Evolutionary conservation across 2,113 vertebrate species (phyloP).

Genomic region (Dolichotis patagonum): DNA sequence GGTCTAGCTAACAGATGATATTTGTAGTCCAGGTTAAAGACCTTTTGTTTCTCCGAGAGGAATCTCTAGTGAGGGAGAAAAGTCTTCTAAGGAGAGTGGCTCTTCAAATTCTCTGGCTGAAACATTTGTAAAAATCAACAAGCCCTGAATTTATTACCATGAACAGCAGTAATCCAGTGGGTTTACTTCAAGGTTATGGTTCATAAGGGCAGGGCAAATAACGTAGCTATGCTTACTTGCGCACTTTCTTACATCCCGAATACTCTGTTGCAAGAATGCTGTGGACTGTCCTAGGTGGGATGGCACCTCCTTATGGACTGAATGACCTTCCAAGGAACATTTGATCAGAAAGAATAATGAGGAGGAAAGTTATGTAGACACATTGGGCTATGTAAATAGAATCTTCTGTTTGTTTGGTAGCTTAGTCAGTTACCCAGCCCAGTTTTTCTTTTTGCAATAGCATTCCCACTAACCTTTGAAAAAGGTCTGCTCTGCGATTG

Average conservation of each 20-base stretch:
- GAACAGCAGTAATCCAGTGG: slow-evolving; percentile 57
- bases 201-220: slow-evolving; percentile 49
- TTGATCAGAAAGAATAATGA: slow-evolving; percentile 23
- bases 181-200: slow-evolving; percentile 58
- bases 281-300: neutral
- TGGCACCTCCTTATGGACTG: neutral
- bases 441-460: neutral
- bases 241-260: neutral
- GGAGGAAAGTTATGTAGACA: neutral
- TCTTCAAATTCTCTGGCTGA: slow-evolving; percentile 67
- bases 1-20: slow-evolving; percentile 1
- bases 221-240: neutral
- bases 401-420: neutral
- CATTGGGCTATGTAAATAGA: neutral
- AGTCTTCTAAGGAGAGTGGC: slow-evolving; percentile 61
- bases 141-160: slow-evolving; percentile 58
- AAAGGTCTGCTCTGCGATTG: neutral
- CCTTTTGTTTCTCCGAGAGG: slow-evolving; percentile 27
- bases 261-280: neutral
- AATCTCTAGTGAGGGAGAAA: slow-evolving; percentile 71
- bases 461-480: neutral
- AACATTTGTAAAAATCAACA: slow-evolving; percentile 51
- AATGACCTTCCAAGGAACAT: neutral
- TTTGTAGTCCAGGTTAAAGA: slow-evolving; percentile 70
- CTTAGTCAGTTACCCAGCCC: neutral